Conservation (phyloP, 2,888 invertebrate genomes). For the Aleiodes leptofemur region DNA sequence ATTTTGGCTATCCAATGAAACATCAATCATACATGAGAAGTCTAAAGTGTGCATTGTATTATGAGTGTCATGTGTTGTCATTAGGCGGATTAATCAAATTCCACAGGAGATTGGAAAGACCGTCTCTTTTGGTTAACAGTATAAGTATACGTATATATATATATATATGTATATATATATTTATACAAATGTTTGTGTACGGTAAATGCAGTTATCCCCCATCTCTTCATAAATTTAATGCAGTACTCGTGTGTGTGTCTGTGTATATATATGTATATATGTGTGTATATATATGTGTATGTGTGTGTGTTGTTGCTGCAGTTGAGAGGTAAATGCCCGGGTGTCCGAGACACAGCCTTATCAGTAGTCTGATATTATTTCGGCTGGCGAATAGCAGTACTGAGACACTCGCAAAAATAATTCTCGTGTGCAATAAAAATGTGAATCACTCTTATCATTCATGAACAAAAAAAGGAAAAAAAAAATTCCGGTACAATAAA, state of each 20-base stretch:
- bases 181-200: slow-evolving; percentile 16
- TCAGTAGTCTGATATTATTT: slow-evolving; percentile 57
- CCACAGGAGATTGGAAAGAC: slow-evolving; percentile 63
- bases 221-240: slow-evolving; percentile 14
- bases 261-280: background rate
- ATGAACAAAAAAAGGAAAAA: background rate
- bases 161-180: too few relatives aligned
- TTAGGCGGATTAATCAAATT: slow-evolving; percentile 71
- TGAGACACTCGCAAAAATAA: slow-evolving; percentile 31
- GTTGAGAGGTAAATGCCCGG: slow-evolving; percentile 64
- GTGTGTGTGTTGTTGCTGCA: background rate
- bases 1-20: slow-evolving; percentile 45
- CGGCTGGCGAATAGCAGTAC: slow-evolving; percentile 42
- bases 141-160: slow-evolving; percentile 38
- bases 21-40: slow-evolving; percentile 57
- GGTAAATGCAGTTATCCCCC: slow-evolving; percentile 29
- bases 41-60: slow-evolving; percentile 49
- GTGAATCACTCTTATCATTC: slow-evolving; percentile 36
- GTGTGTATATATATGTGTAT: background rate
- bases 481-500: background rate
- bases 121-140: slow-evolving; percentile 33
- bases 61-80: slow-evolving; percentile 44
- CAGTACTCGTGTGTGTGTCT: background rate
- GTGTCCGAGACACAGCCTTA: slow-evolving; percentile 68
- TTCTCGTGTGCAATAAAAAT: slow-evolving; percentile 1